These are phyloP conservation scores for Lagorchestes hirsutus DNA, from an alignment of 2,797 vertebrate species.

Conservation along the genomic window DNA sequence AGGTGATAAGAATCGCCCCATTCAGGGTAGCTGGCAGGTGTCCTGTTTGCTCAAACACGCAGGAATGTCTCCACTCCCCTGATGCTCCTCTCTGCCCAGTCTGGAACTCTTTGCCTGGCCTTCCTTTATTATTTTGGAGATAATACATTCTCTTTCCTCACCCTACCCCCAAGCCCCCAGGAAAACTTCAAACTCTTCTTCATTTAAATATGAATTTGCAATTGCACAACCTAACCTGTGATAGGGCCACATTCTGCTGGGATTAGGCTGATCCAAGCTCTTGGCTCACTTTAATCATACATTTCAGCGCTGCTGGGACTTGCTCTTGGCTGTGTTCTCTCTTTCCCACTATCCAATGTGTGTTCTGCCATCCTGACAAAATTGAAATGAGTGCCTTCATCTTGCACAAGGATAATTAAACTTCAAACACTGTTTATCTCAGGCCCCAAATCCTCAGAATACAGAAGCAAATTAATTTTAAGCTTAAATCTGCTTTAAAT, in stretches of 20 bases:
- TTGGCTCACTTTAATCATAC: constrained; percentile 78
- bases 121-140: constrained; percentile 68
- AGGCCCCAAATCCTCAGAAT: constrained; percentile 84
- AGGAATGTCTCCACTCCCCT: constrained; percentile 61
- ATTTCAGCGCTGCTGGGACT: constrained; percentile 79
- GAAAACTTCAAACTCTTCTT: constrained; percentile 74
- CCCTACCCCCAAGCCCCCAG: constrained; percentile 53
- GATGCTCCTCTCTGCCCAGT: background rate
- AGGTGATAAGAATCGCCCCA: constrained; percentile 66
- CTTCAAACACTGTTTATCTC: constrained; percentile 89
- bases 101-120: constrained; percentile 43
- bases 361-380: constrained; percentile 71
- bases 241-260: constrained; percentile 68
- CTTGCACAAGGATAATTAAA: constrained; percentile 87
- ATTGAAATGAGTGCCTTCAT: constrained; percentile 86
- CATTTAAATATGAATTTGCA: constrained; percentile 83
- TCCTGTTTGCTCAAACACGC: constrained; percentile 59
- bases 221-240: constrained; percentile 69
- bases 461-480: constrained; percentile 88
- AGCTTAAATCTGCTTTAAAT: constrained; percentile 88
- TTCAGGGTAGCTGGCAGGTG: constrained; percentile 45
- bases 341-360: constrained; percentile 67
- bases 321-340: constrained; percentile 60
- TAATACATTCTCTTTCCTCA: constrained; percentile 25
- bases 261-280: constrained; percentile 78